Base-by-base conservation (phyloP, 1,140 invertebrate species). In the Brachionus manjavacas region DNA sequence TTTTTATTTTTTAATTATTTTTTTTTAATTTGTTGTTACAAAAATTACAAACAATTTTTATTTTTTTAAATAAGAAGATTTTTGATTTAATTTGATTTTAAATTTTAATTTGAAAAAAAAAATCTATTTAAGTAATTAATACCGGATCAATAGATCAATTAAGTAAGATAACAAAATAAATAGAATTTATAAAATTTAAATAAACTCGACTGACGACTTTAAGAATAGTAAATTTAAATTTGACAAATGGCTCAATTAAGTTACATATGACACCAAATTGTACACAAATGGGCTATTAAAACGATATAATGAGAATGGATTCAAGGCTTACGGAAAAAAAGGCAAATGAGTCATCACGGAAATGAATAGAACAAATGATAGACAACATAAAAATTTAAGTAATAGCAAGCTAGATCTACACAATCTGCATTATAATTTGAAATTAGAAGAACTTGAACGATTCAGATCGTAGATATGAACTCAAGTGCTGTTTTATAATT, bases 401-500 rank as follows among this genome's bases (percentile, higher is more conserved):
- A 9, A 20, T 72, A 72, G 43, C 7, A 41, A 20, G 35, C 31
- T 68, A 14, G 66, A 39, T 72, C n/a, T 16, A 23, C 43, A 16
- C 68, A 43, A 72, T 39, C 20, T 39, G 20, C 68, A 72, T 72
- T 43, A 72, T 39, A 72, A 72, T 72, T 35, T 35, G 31, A 35
- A 35, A 35, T 35, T 35, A 35, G 31, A 35, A 72, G 41, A 39
- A 41, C 39, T 72, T n/a, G 35, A 72, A 72, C 14, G 68, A 72
- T 46, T 39, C n/a, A 43, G 68, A 72, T 72, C 39, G 31, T 35
- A 72, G 39, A 72, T 72, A 72, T 72, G 35, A 20, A 72, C 46
- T 72, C 68, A 72, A 72, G 68, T 72, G 68, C 68, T 72, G 68
- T 72, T 72, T 72, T 72, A 72, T 60, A 60, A 60, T 72, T 72